Conservation (phyloP, 2,888 invertebrate species). For the Leptodirus hochenwartii region DNA sequence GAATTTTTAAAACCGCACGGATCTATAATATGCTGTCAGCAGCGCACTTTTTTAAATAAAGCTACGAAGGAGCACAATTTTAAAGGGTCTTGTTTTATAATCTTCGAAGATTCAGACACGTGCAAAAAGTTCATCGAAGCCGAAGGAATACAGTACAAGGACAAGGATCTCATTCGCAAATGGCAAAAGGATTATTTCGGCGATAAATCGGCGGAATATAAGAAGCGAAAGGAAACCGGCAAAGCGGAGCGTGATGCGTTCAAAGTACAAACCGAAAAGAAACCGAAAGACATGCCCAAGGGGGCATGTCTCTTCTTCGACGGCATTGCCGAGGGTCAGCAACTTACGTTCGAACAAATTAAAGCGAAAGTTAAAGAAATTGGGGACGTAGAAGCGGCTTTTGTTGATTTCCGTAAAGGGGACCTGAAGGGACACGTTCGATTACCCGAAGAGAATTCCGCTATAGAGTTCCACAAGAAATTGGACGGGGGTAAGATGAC, state of each 20-base stretch:
- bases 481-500: slow-evolving; percentile 33
- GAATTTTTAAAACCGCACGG: slow-evolving; percentile 54
- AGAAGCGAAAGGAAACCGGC: slow-evolving; percentile 26
- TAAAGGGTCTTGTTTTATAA: slow-evolving; percentile 85
- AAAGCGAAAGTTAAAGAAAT: slow-evolving; percentile 46
- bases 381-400: slow-evolving; percentile 44
- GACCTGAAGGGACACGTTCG: slow-evolving; percentile 56
- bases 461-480: slow-evolving; percentile 42
- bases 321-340: slow-evolving; percentile 33
- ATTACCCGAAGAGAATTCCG: slow-evolving; percentile 48
- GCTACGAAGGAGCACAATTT: slow-evolving; percentile 46
- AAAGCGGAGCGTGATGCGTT: slow-evolving; percentile 15
- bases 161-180: slow-evolving; percentile 43
- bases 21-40: slow-evolving; percentile 40
- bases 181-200: slow-evolving; percentile 53
- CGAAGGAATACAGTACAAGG: slow-evolving; percentile 44
- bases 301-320: slow-evolving; percentile 57
- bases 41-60: slow-evolving; percentile 41
- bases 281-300: slow-evolving; percentile 33
- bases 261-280: slow-evolving; percentile 17
- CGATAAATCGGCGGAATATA: slow-evolving; percentile 48
- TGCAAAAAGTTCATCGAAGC: slow-evolving; percentile 60
- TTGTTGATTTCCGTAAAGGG: slow-evolving; percentile 63
- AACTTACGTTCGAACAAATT: slow-evolving; percentile 48
- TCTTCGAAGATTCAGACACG: slow-evolving; percentile 64